A percentile compares a stretch with the other conserved stretches of the same genome.
phyloP scores from a whole-genome alignment of 2,888 invertebrate genomes.

The Xestia ashworthii region DNA sequence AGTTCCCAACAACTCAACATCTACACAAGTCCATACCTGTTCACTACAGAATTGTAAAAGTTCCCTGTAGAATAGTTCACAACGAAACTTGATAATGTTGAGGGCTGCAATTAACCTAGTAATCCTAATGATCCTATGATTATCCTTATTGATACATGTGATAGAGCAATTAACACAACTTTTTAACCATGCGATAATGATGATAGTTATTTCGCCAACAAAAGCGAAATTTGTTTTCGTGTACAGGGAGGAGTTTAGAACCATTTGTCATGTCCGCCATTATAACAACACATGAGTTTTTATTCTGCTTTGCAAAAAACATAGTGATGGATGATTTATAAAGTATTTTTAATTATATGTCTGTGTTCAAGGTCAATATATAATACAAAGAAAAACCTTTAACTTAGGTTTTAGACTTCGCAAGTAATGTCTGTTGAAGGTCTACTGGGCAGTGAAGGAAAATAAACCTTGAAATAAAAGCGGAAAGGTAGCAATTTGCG shows the following conservation, averaged over 20 bases:
- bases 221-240: conserved; percentile 29
- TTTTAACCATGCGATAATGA: conserved; percentile 1
- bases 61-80: too few species aligned
- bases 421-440: conserved; percentile 23
- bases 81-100: too few species aligned
- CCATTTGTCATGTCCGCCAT: conserved; percentile 45
- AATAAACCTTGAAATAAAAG: neutral
- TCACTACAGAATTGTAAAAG: too few species aligned
- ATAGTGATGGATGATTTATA: conserved; percentile 38
- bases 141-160: conserved; percentile 12
- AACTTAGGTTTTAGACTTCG: neutral
- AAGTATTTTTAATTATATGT: conserved; percentile 34
- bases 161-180: conserved; percentile 13
- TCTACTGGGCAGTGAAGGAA: neutral
- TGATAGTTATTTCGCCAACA: conserved; percentile 17
- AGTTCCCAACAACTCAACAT: too few species aligned
- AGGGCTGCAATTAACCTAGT: neutral
- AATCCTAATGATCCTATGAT: neutral
- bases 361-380: conserved; percentile 8
- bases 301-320: conserved; percentile 14
- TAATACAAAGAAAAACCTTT: conserved; percentile 22
- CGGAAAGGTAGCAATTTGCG: neutral
- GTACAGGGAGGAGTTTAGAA: conserved; percentile 22
- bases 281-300: conserved; percentile 16
- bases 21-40: too few species aligned